A percentile compares a stretch with the other conserved stretches of the same genome.
Evolutionary conservation across 2,113 vertebrate species (phyloP).

Genomic region (Acanthochromis polyacanthus): DNA sequence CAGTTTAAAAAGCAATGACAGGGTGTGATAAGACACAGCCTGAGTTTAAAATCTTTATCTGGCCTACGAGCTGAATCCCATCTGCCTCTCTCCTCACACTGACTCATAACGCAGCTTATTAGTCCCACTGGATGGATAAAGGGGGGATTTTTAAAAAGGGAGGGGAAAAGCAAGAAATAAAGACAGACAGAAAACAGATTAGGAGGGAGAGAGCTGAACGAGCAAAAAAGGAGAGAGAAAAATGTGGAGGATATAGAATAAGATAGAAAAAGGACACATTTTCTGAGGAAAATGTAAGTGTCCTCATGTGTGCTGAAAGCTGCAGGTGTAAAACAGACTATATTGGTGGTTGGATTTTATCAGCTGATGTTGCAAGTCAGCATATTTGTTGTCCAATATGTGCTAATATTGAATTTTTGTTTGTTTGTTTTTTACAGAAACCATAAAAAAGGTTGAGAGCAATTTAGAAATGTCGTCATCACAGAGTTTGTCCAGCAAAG

Average conservation of each 20-base stretch:
- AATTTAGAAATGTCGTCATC: too few relatives aligned
- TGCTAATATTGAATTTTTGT: too few relatives aligned
- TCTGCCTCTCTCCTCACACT: constrained; percentile 48
- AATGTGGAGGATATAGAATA: constrained; percentile 9
- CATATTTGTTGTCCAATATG: too few relatives aligned
- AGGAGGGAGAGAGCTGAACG: constrained; percentile 9
- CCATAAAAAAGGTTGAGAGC: too few relatives aligned
- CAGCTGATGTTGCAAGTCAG: too few relatives aligned
- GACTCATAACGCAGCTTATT: constrained; percentile 58
- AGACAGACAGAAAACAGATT: constrained; percentile 35
- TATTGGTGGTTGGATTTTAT: too few relatives aligned
- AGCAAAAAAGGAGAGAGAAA: not conserved
- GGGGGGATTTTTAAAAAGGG: constrained; percentile 26
- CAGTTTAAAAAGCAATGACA: constrained; percentile 51
- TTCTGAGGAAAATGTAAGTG: not conserved
- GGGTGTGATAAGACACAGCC: constrained; percentile 49
- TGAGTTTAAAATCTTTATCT: constrained; percentile 55
- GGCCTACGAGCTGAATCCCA: constrained; percentile 52
- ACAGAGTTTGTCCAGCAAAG: too few relatives aligned
- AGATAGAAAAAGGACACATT: not conserved
- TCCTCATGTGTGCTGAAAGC: not conserved
- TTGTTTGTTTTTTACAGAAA: too few relatives aligned
- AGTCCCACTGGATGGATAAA: constrained; percentile 52
- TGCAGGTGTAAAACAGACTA: not conserved
- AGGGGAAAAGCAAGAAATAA: constrained; percentile 24